Evolutionary conservation across 1,140 invertebrate species (phyloP).

Genomic region (Hypothenemus hampei): DNA sequence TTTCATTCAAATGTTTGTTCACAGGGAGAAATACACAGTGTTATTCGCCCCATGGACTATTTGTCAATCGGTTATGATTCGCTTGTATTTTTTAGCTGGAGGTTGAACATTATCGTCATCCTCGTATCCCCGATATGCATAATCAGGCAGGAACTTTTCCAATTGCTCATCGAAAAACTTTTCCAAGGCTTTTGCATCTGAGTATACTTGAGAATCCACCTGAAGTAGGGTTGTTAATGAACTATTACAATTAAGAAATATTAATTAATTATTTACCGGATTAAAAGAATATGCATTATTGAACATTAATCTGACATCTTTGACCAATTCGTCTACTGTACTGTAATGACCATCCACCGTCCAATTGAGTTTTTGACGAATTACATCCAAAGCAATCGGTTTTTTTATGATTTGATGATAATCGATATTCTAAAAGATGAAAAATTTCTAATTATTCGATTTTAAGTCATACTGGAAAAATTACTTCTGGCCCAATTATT

Average conservation of each 20-base stretch:
- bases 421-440: constrained; percentile 59
- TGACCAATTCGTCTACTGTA: constrained; percentile 68
- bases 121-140: constrained; percentile 56
- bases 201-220: constrained; percentile 77
- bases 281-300: constrained; percentile 82
- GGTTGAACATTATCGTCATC: constrained; percentile 47
- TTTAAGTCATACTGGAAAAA: background rate
- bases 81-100: constrained; percentile 53
- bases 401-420: constrained; percentile 72
- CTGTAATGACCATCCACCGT: constrained; percentile 67
- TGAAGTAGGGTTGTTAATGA: constrained; percentile 41
- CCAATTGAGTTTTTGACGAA: constrained; percentile 72
- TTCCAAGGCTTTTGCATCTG: constrained; percentile 77
- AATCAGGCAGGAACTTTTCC: constrained; percentile 73
- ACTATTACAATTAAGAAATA: background rate
- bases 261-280: constrained; percentile 52
- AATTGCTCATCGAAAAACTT: constrained; percentile 81
- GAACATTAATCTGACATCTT: constrained; percentile 81
- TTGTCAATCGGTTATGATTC: constrained; percentile 52
- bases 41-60: constrained; percentile 40
- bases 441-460: background rate
- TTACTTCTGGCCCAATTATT: constrained; percentile 68
- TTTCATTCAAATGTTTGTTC: too few relatives aligned
- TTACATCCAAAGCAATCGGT: constrained; percentile 80
- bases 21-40: constrained; percentile 39